Evolutionary conservation across 1,140 invertebrate genomes (phyloP).

Genomic region (Diuraphis noxia): DNA sequence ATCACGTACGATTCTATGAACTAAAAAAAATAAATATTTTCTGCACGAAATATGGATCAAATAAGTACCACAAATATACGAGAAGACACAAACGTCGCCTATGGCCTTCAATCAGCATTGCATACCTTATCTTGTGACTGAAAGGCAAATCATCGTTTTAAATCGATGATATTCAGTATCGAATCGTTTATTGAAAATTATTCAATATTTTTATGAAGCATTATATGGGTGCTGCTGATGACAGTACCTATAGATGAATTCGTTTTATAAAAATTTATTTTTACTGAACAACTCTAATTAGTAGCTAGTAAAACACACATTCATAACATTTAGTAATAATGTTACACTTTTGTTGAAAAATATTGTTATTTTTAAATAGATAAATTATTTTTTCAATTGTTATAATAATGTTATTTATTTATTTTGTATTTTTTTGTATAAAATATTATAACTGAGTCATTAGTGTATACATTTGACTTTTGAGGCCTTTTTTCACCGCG

Average conservation of each 20-base stretch:
- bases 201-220: background rate
- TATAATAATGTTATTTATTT: background rate
- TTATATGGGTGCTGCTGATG: background rate
- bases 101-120: too few species aligned
- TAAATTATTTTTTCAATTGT: background rate
- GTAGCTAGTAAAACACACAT: background rate
- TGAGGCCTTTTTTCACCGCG: background rate
- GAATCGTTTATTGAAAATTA: background rate
- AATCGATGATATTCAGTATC: background rate
- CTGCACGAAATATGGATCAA: background rate
- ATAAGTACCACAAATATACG: background rate
- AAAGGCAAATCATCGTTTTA: background rate
- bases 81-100: background rate
- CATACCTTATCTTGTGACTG: background rate
- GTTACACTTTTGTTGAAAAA: background rate
- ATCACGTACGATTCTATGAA: background rate
- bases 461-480: too few species aligned
- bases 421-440: background rate
- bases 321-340: background rate
- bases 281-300: background rate
- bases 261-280: background rate
- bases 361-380: background rate
- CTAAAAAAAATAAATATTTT: background rate
- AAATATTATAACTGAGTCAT: background rate
- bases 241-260: background rate